Base-by-base conservation (phyloP, 35 echinoderm and acorn worm genomes). In the Lytechinus pictus region DNA sequence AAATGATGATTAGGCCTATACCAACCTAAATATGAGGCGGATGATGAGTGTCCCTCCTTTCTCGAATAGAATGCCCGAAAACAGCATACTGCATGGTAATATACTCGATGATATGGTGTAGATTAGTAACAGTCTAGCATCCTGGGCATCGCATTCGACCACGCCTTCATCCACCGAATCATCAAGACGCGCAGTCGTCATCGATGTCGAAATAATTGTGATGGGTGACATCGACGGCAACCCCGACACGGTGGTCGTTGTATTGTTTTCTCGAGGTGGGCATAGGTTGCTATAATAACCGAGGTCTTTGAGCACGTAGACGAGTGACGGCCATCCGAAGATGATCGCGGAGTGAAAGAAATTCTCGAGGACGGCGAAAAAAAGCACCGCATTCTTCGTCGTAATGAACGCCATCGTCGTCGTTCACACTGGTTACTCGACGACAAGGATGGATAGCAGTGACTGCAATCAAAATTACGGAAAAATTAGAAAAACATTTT, bases 261-360 rank as follows among this genome's bases (percentile, higher is more conserved):
- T 12, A 33, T 44, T 90, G 88, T 90, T 44, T 28, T 90, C 16
- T 28, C 28, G 4, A 12, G 92, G 54, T 54, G 54, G 92, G 54
- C 92, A 93, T 27, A 93, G 52, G 28, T 93, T 24, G 54, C 92
- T 54, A 54, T 93, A 93, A 57, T 93, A 93, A 57, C 55, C 92
- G 11, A 54, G 92, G 55, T 93, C 92, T 24, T 93, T 93, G 52
- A 93, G 92, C 29, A 93, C 92, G 92, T 93, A 93, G 54, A 93
- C 92, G 14, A 93, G 92, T 3, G 92, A 93, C n/a, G 92, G 92
- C 92, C 92, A 93, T 54, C 92, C 92, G 8, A 55, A 93, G 27
- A 93, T 55, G 52, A 54, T 55, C 9, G 92, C 52, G 92, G 92
- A 27, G 54, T 93, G 92, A 27, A 93, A 54, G 53, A 93, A 57